Evolutionary conservation across 2,113 vertebrate genomes (phyloP).

Genomic region (Colius striatus): DNA sequence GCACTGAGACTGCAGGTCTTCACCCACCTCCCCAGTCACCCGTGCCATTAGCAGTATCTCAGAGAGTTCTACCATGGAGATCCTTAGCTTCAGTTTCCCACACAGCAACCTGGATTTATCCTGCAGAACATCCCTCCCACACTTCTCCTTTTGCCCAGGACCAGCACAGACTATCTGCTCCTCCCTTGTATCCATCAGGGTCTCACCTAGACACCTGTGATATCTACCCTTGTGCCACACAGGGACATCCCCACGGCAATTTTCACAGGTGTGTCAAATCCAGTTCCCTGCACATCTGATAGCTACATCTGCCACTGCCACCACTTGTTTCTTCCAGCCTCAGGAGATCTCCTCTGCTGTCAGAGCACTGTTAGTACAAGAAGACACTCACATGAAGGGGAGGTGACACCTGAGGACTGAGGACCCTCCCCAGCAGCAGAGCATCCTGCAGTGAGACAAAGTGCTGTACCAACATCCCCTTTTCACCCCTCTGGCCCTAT

Average conservation of each 20-base stretch:
- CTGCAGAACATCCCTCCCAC: neutral
- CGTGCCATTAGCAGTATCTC: neutral
- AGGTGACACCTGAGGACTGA: neutral
- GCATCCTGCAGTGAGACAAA: neutral
- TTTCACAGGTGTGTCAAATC: neutral
- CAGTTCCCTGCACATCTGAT: neutral
- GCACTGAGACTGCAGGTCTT: neutral
- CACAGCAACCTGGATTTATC: neutral
- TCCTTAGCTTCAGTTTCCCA: neutral
- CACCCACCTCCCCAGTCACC: neutral
- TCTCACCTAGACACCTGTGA: neutral
- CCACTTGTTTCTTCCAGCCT: neutral
- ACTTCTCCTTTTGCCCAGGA: neutral
- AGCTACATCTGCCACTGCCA: neutral
- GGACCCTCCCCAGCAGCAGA: neutral
- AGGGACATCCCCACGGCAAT: no score
- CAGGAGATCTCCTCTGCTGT: neutral
- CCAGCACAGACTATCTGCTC: neutral
- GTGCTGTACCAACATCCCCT: neutral
- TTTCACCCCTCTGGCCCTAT: neutral
- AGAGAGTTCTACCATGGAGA: neutral
- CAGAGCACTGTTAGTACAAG: neutral
- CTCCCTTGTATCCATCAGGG: neutral
- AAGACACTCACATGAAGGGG: neutral
- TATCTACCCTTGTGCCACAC: neutral